Conservation (phyloP, 2,797 vertebrate genomes). For the Podarcis lilfordi region DNA sequence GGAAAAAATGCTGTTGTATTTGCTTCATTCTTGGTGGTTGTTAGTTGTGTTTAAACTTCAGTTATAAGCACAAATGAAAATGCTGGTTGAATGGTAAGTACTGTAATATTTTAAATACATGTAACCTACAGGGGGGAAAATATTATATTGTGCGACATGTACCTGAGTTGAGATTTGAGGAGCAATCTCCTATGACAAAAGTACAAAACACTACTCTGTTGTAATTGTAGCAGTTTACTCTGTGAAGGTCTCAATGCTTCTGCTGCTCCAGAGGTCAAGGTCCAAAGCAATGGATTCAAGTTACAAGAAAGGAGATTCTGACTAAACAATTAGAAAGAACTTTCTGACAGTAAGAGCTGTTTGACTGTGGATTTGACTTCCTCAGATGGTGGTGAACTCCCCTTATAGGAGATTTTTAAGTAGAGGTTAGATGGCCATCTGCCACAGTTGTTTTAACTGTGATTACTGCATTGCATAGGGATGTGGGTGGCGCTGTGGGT, state of each 20-base stretch:
- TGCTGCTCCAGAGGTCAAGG: not conserved
- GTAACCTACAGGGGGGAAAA: not conserved
- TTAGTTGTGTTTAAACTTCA: not conserved
- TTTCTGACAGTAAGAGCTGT: too few species aligned
- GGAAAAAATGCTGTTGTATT: not conserved
- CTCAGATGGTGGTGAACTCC: too few species aligned
- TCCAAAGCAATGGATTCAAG: too few species aligned
- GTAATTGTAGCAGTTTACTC: not conserved
- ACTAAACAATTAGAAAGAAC: too few species aligned
- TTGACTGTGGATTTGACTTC: too few species aligned
- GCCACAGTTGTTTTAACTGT: too few species aligned
- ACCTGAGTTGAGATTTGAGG: not conserved
- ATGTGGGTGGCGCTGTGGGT: too few species aligned
- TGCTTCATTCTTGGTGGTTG: not conserved
- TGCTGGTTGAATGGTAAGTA: not conserved
- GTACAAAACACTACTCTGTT: not conserved
- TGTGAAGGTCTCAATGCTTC: not conserved
- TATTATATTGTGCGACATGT: not conserved
- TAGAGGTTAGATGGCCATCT: too few species aligned
- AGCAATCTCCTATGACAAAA: not conserved
- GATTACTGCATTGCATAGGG: too few species aligned
- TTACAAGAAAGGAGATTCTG: too few species aligned
- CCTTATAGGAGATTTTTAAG: too few species aligned
- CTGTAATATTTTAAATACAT: not conserved
- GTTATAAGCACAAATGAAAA: not conserved